Evolutionary conservation across 2,888 invertebrate genomes (phyloP).

Genomic region (Orthosia gothica): DNA sequence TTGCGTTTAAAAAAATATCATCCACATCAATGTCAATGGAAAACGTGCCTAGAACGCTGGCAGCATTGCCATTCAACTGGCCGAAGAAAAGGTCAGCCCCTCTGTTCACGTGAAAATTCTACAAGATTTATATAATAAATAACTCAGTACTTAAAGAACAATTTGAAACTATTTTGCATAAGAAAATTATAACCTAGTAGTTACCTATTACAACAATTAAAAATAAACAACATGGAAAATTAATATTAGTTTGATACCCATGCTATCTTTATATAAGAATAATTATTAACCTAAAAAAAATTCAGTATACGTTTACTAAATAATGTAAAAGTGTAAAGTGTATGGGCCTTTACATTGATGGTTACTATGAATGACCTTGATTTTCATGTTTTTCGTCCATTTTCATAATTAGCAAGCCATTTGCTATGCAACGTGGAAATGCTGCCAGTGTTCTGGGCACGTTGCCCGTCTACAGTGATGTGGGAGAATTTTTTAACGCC

Average conservation of each 20-base stretch:
- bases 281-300: background rate
- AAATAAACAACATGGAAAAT: background rate
- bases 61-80: too few species aligned
- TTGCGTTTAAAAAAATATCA: too few species aligned
- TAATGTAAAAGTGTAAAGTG: background rate
- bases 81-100: too few species aligned
- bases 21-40: too few species aligned
- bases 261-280: too few species aligned
- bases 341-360: background rate
- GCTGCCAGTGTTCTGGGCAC: too few species aligned
- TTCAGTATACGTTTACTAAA: background rate
- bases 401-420: background rate
- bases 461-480: too few species aligned
- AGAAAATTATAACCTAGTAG: background rate
- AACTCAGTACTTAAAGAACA: background rate
- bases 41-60: too few species aligned
- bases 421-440: too few species aligned
- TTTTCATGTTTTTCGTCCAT: background rate
- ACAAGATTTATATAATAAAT: background rate
- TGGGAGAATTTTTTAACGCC: too few species aligned
- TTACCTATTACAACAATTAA: background rate
- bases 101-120: too few species aligned
- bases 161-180: background rate
- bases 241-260: background rate
- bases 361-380: background rate